Percentiles rank a stretch among this genome's conserved stretches.
Evolutionary conservation across 1,140 invertebrate genomes (phyloP).

Genomic region (Apocrypta bakeri): DNA sequence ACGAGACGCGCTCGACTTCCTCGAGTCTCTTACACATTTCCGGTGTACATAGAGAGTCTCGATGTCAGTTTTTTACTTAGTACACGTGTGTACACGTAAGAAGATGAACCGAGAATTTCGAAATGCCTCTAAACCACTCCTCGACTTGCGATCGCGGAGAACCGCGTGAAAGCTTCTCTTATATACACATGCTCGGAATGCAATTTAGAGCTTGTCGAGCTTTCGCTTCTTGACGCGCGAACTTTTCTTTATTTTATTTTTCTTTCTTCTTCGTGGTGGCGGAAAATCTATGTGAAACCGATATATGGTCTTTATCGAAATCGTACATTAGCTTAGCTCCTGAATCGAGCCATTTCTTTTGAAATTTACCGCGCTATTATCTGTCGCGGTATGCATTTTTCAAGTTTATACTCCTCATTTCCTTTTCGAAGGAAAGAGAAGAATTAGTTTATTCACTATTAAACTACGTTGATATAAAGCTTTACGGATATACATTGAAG

Average conservation of each 20-base stretch:
- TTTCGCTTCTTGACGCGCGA: background rate
- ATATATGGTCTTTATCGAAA: background rate
- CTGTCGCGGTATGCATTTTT: background rate
- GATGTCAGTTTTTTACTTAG: background rate
- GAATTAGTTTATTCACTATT: background rate
- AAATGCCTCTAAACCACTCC: background rate
- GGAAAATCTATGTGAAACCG: conserved; percentile 1
- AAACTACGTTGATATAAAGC: background rate
- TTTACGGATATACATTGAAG: background rate
- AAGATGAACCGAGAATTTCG: background rate
- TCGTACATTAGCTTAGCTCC: background rate
- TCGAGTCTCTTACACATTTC: conserved; percentile 8
- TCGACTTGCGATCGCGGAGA: background rate
- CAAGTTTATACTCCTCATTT: background rate
- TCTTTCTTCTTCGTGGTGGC: background rate
- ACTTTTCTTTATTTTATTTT: too few species aligned
- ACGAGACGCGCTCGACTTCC: background rate
- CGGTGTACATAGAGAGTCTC: background rate
- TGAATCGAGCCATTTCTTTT: background rate
- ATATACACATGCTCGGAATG: background rate
- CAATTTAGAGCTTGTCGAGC: conserved; percentile 9
- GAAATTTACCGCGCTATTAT: background rate
- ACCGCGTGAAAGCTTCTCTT: background rate
- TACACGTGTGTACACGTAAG: background rate
- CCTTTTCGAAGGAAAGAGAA: background rate